Evolutionary conservation across 1,140 invertebrate species (phyloP).

Genomic region (Saccostrea cuccullata): DNA sequence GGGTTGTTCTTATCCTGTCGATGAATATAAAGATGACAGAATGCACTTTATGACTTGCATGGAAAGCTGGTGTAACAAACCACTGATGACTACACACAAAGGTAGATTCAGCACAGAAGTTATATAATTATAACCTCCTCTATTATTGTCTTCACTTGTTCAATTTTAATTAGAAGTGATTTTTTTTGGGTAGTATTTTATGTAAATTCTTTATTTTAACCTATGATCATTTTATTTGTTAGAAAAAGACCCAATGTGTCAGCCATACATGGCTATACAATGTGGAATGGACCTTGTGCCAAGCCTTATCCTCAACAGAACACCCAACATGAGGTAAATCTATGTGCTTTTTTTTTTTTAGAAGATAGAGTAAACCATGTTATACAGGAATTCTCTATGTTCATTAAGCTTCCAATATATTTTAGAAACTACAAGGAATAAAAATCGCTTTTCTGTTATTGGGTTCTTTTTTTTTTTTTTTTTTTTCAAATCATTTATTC

Average conservation of each 20-base stretch:
- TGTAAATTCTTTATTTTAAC: neutral
- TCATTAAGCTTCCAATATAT: no score
- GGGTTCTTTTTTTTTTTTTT: no score
- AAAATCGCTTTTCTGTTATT: no score
- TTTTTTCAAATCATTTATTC: no score
- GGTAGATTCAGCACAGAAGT: neutral
- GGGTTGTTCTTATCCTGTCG: conserved; percentile 37
- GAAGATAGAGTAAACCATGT: no score
- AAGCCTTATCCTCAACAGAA: neutral
- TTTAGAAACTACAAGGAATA: no score
- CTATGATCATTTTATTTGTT: neutral
- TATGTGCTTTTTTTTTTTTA: no score
- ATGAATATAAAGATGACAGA: conserved; percentile 15
- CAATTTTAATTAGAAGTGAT: neutral
- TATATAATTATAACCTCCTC: neutral
- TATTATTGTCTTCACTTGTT: neutral
- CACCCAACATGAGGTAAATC: conserved; percentile 26
- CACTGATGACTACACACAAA: conserved; percentile 19
- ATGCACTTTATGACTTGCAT: conserved; percentile 24
- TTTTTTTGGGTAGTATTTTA: no score
- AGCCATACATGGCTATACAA: conserved; percentile 39
- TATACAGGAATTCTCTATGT: no score
- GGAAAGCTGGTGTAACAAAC: conserved; percentile 38
- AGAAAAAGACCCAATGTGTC: conserved; percentile 41
- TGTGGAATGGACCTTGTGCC: conserved; percentile 43